Conservation (phyloP, 2,113 vertebrate species). For the Corythaeola cristata region DNA sequence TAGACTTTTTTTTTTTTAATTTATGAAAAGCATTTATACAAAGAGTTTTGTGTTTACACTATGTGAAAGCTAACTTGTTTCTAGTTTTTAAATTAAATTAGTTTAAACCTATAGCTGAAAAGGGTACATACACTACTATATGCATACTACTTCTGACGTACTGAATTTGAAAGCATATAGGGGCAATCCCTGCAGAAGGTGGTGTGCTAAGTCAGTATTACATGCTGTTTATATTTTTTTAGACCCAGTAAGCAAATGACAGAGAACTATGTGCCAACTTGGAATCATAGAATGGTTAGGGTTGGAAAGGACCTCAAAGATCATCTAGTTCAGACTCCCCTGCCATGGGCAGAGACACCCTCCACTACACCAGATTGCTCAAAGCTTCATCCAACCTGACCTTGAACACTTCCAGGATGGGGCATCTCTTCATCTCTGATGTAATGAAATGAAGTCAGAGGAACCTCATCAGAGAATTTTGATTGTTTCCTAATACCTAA, state of each 20-base stretch:
- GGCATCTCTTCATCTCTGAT: neutral
- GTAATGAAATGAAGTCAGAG: neutral
- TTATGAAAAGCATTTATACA: neutral
- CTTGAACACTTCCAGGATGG: too few species aligned
- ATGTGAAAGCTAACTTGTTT: neutral
- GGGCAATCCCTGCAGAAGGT: neutral
- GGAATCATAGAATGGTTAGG: too few species aligned
- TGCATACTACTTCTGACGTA: neutral
- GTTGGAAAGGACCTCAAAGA: too few species aligned
- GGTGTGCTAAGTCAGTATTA: neutral
- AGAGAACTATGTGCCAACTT: neutral
- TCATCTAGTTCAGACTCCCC: too few species aligned
- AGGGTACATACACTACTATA: neutral
- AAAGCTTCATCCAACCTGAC: too few species aligned
- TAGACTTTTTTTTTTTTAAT: neutral
- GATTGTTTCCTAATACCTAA: neutral
- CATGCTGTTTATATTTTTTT: neutral
- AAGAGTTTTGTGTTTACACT: neutral
- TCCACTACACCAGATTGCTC: too few species aligned
- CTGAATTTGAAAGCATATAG: neutral
- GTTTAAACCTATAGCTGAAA: neutral
- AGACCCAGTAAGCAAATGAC: neutral
- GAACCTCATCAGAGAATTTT: neutral
- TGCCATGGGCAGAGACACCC: too few species aligned
- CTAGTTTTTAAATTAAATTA: neutral